Evolutionary conservation across 2,888 invertebrate genomes (phyloP).

Genomic region (Antitype chi): DNA sequence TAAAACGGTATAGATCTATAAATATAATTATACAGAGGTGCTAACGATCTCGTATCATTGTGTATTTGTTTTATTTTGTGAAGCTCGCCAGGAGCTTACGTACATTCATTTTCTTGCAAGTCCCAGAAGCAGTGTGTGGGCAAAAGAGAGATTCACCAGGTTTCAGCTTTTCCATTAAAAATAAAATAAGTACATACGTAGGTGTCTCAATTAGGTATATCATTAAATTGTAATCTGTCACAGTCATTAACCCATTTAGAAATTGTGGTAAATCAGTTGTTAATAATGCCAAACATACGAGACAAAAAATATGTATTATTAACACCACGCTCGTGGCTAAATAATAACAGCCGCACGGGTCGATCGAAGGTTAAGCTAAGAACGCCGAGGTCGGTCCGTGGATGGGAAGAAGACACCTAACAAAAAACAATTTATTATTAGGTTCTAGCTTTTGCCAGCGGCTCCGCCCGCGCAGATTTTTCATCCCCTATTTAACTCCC

Average conservation of each 20-base stretch:
- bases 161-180: slow-evolving; percentile 6
- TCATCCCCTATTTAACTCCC: no score
- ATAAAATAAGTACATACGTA: slow-evolving; percentile 10
- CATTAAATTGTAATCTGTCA: slow-evolving; percentile 27
- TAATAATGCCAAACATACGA: slow-evolving; percentile 8
- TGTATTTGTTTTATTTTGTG: background rate
- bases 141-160: background rate
- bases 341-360: no score
- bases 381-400: no score
- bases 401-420: no score
- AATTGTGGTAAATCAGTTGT: slow-evolving; percentile 2
- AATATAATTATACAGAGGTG: background rate
- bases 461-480: no score
- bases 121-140: background rate
- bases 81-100: no score
- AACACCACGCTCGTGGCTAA: no score
- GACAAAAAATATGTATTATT: background rate
- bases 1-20: slow-evolving; percentile 2
- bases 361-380: no score
- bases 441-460: no score
- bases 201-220: slow-evolving; percentile 15
- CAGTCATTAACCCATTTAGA: slow-evolving; percentile 36
- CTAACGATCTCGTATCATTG: background rate
- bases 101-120: background rate
- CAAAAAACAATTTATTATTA: no score